Base-by-base conservation (phyloP, 2,113 vertebrate species). In the Pterocles gutturalis region DNA sequence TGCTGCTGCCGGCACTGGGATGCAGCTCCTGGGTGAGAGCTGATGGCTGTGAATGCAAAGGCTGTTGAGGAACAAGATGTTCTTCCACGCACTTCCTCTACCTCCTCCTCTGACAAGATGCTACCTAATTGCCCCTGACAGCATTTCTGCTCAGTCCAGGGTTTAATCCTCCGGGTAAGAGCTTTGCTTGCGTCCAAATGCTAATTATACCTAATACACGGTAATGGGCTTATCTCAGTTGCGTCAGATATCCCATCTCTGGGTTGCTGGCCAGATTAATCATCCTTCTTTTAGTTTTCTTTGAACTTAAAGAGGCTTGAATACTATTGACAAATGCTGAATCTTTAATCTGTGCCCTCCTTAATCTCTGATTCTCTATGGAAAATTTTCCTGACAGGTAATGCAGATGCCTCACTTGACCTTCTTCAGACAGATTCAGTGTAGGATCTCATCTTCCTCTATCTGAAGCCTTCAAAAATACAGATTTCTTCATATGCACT, bases 151-250 rank as follows among this genome's bases (percentile, higher is more conserved):
- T 93, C 81, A 66, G 38, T 46, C 67, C 38, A 73, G 70, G 55
- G 73, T 73, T 92, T 97, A 96, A 97, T 96, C 94, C 79, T 66
- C 31, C 67, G 93, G 64, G 87, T 94, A 96, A 94, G 62, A 87
- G 60, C 79, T 82, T 96, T 97, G 72, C 93, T 93, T 95, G 71
- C 54, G 7, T 95, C 41, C 5, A 5, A 89, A 88, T 92, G 89
- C 72, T 98, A 97, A 98, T 98, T 97, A 97, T 97, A 97, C 73
- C 71, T 97, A 97, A 97, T 95, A 45, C 71, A 4, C 1, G 1
- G 51, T 96, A 96, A 98, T 87, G 64, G 78, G 53, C 70, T 98
- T 97, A 96, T 82, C 70, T 65, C 51, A 38, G 24, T 95, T 95
- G 73, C 91, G 12, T 96, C 97, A 96, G 91, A 96, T 91, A 94